Base-by-base conservation (phyloP, 2,888 invertebrate species). In the Erpobdella octoculata region DNA sequence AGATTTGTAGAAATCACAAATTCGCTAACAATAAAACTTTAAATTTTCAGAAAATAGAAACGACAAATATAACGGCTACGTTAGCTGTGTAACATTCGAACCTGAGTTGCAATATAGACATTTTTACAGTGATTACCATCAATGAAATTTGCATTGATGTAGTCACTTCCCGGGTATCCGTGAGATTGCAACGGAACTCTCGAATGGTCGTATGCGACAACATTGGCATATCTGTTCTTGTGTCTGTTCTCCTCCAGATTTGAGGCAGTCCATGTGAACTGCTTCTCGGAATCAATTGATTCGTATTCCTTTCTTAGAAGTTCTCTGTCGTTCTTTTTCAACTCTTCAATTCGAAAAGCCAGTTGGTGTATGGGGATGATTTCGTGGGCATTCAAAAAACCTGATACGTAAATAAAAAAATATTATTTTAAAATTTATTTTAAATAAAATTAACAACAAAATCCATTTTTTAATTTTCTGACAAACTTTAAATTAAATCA, bases 211-310 rank as follows among this genome's bases (percentile, higher is more conserved):
- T 98, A 98, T 6, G 97, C 96, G 70, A 97, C 95, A 0, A 98
- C 97, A 83, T 98, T 98, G 33, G 97, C 97, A 82, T 98, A 98
- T 68, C 98, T 90, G 85, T 99, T 98, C 85, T 98, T 99, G 25
- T 94, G 91, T 81, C 96, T 96, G 85, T 98, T 98, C 46, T 92
- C 89, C 82, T 98, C 97, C 88, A 93, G 89, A 82, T 93, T 95
- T 0, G 96, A 96, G 83, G 96, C 92, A 83, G 98, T 97, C 98
- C 98, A 98, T 0, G 97, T 97, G 83, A 98, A 98, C 83, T 97
- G 96, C 81, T 98, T 97, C 0, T 97, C 97, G 1, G 98, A 96
- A 83, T 98, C 98, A 76, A 98, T 98, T 78, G 94, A 94, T 83
- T 87, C 95, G 81, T 96, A 96, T 83, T 97, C 97, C 84, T 96